Evolutionary conservation across 2,888 invertebrate genomes (phyloP).

Genomic region (Kuschelorhynchus macadamiae): DNA sequence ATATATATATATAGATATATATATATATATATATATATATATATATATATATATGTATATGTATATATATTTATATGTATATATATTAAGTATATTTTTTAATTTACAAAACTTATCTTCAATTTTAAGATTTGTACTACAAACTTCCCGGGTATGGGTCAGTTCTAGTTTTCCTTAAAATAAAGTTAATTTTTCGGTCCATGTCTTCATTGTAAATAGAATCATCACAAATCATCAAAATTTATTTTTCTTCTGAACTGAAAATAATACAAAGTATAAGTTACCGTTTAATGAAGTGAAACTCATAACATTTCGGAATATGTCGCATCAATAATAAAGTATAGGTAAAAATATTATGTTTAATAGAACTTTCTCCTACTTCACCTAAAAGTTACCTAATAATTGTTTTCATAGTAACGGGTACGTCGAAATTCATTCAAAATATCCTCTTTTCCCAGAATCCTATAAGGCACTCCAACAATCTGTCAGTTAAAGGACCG

Average conservation of each 20-base stretch:
- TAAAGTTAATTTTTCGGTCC: conserved; percentile 92
- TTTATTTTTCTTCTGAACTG: conserved; percentile 87
- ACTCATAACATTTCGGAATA: too few relatives aligned
- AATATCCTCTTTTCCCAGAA: conserved; percentile 87
- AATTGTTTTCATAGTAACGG: conserved; percentile 91
- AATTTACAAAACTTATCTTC: not conserved
- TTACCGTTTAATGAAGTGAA: too few relatives aligned
- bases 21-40: too few relatives aligned
- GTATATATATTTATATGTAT: not conserved
- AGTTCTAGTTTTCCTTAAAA: conserved; percentile 85
- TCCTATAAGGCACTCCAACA: conserved; percentile 87
- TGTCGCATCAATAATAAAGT: too few relatives aligned
- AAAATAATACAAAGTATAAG: too few relatives aligned
- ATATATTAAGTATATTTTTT: not conserved
- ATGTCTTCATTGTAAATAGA: conserved; percentile 96
- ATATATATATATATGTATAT: too few relatives aligned
- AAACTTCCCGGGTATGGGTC: conserved; percentile 84
- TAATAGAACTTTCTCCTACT: too few relatives aligned
- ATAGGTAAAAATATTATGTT: too few relatives aligned
- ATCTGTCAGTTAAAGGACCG: too few relatives aligned
- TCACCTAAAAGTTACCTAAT: conserved; percentile 71
- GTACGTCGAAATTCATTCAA: conserved; percentile 87
- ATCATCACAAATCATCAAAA: conserved; percentile 91
- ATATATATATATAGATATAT: too few relatives aligned
- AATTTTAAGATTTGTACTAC: conserved; percentile 22